phyloP scores from a whole-genome alignment of 2,888 invertebrate species.

The Lingula anatina region DNA sequence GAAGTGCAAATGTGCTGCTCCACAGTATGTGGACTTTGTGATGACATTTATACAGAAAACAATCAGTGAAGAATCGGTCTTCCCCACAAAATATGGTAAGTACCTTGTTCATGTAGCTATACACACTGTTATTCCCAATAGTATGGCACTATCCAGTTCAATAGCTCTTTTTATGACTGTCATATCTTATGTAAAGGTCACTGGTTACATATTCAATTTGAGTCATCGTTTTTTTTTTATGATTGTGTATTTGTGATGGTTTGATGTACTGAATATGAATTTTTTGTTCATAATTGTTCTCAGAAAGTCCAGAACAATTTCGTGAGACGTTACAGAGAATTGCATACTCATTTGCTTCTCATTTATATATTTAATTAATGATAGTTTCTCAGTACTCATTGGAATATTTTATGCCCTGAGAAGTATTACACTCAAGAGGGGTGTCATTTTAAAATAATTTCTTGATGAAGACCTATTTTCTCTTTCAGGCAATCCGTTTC shows the following conservation, averaged over 20 bases:
- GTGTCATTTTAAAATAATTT: too few species aligned
- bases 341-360: neutral
- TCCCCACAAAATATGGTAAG: slow-evolving; percentile 97
- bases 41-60: slow-evolving; percentile 98
- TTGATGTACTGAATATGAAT: slow-evolving; percentile 1
- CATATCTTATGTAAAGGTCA: too few species aligned
- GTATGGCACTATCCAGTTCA: neutral
- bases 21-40: slow-evolving; percentile 97
- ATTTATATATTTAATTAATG: slow-evolving; percentile 8
- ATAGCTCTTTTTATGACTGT: too few species aligned
- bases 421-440: too few species aligned
- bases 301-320: too few species aligned
- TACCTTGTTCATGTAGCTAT: slow-evolving; percentile 1
- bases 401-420: too few species aligned
- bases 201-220: too few species aligned
- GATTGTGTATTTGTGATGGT: too few species aligned
- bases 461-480: too few species aligned
- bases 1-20: slow-evolving; percentile 93
- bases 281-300: neutral
- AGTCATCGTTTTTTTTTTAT: too few species aligned
- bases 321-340: too few species aligned
- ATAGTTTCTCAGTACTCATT: too few species aligned
- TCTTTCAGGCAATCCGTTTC: slow-evolving; percentile 83
- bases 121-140: neutral
- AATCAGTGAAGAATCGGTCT: slow-evolving; percentile 91